Conservation (phyloP, 1,140 invertebrate genomes). For the Scaptomyza pallida region DNA sequence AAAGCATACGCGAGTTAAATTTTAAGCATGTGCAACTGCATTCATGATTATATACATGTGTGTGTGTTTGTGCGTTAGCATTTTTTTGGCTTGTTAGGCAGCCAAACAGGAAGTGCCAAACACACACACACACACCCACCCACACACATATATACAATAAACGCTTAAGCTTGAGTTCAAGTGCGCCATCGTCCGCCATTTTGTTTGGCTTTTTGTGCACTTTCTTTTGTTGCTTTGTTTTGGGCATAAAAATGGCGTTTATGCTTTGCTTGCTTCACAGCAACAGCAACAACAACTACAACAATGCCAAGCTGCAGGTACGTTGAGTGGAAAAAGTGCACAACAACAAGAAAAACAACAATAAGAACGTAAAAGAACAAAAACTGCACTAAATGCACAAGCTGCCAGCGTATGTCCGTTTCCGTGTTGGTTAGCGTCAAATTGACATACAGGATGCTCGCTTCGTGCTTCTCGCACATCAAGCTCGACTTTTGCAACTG, state of each 20-base stretch:
- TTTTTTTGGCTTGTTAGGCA: constrained; percentile 56
- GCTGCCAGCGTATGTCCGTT: constrained; percentile 8
- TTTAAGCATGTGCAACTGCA: constrained; percentile 54
- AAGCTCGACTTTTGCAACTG: neutral
- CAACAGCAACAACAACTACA: constrained; percentile 10
- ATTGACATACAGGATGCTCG: constrained; percentile 5
- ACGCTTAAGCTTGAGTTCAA: constrained; percentile 44
- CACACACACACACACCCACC: constrained; percentile 21
- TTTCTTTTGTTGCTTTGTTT: constrained; percentile 35
- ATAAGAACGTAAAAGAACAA: neutral
- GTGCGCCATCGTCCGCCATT: constrained; percentile 40
- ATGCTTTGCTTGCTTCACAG: constrained; percentile 34
- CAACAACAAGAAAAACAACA: constrained; percentile 3
- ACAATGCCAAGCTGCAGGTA: constrained; percentile 22
- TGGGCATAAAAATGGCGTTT: constrained; percentile 35
- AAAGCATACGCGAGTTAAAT: constrained; percentile 64
- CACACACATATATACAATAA: constrained; percentile 11
- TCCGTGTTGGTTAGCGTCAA: constrained; percentile 33
- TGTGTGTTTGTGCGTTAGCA: constrained; percentile 16
- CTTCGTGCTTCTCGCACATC: neutral
- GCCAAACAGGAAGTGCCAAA: constrained; percentile 60
- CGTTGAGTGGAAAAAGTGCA: constrained; percentile 25
- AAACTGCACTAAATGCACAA: neutral
- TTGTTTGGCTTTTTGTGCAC: constrained; percentile 39
- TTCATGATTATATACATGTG: constrained; percentile 5